Percentiles rank a stretch among this genome's conserved stretches.
Evolutionary conservation across 2,113 vertebrate genomes (phyloP).

Genomic region (Aix galericulata): DNA sequence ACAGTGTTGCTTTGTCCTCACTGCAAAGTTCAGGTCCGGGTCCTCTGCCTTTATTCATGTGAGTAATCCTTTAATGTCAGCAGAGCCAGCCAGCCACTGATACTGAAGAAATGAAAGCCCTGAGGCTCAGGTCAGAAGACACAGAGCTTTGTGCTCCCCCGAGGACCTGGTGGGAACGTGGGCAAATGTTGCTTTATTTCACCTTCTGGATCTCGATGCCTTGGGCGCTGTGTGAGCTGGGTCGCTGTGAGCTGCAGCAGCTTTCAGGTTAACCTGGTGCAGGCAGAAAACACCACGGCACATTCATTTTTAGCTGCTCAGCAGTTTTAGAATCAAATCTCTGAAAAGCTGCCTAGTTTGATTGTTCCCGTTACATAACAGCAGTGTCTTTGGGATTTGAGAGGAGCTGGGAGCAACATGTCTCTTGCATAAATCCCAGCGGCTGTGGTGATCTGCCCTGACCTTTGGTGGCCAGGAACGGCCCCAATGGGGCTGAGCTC

Average conservation of each 20-base stretch:
- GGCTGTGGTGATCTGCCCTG: slow-evolving; percentile 41
- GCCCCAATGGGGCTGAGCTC: background rate
- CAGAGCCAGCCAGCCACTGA: background rate
- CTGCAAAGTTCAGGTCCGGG: background rate
- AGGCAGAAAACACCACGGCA: background rate
- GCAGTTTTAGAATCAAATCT: slow-evolving; percentile 9
- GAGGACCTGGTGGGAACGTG: background rate
- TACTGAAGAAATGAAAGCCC: background rate
- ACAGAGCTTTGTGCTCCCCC: background rate
- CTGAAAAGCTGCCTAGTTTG: slow-evolving; percentile 14
- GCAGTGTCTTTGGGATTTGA: slow-evolving; percentile 31
- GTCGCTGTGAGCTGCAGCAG: background rate
- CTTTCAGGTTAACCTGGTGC: background rate
- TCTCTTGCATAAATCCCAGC: slow-evolving; percentile 33
- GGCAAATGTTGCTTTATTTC: background rate
- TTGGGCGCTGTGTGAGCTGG: background rate
- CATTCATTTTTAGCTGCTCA: slow-evolving; percentile 6
- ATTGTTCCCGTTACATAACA: slow-evolving; percentile 48
- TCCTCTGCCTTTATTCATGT: background rate
- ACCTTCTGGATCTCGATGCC: background rate
- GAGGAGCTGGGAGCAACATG: background rate
- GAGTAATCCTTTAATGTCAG: background rate
- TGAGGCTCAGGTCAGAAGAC: background rate
- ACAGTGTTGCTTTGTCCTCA: background rate
- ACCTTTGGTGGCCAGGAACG: slow-evolving; percentile 6